Percentiles rank a stretch among this genome's conserved stretches.
These are phyloP conservation scores for Spongia lamella DNA, from an alignment of 37 sponge, comb jelly and placozoan genomes.

Conservation along the genomic window DNA sequence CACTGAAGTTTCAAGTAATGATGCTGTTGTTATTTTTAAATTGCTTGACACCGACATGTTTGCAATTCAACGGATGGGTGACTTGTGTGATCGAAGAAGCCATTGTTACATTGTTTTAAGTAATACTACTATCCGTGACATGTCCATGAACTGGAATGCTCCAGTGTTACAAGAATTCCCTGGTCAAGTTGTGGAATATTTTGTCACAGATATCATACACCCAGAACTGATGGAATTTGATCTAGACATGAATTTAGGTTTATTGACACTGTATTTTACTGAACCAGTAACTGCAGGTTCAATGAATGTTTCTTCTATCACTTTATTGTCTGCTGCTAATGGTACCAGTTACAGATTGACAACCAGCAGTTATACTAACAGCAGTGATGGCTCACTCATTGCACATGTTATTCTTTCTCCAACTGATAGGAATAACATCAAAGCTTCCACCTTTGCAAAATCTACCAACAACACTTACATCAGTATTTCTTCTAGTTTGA, in stretches of 20 bases:
- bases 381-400: conserved; percentile 50
- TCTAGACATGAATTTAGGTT: conserved; percentile 81
- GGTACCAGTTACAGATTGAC: conserved; percentile 62
- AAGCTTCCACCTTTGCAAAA: conserved; percentile 54
- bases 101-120: conserved; percentile 74
- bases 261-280: conserved; percentile 71
- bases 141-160: conserved; percentile 53
- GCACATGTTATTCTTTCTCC: conserved; percentile 49
- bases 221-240: conserved; percentile 66
- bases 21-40: conserved; percentile 10
- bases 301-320: conserved; percentile 46
- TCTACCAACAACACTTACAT: conserved; percentile 59
- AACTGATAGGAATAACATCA: conserved; percentile 59
- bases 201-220: conserved; percentile 51
- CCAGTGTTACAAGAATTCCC: conserved; percentile 61
- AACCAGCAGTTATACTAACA: conserved; percentile 24
- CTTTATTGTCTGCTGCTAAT: conserved; percentile 60
- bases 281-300: conserved; percentile 72
- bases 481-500: conserved; percentile 35
- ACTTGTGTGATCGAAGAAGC: conserved; percentile 68
- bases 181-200: conserved; percentile 54
- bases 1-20: conserved; percentile 38
- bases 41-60: conserved; percentile 53
- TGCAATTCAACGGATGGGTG: conserved; percentile 50
- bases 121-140: conserved; percentile 54